Evolutionary conservation across 2,888 invertebrate species (phyloP), one percentile per base, ranked within the genome.

Genomic region (Gymnosoma rotundatum): DNA sequence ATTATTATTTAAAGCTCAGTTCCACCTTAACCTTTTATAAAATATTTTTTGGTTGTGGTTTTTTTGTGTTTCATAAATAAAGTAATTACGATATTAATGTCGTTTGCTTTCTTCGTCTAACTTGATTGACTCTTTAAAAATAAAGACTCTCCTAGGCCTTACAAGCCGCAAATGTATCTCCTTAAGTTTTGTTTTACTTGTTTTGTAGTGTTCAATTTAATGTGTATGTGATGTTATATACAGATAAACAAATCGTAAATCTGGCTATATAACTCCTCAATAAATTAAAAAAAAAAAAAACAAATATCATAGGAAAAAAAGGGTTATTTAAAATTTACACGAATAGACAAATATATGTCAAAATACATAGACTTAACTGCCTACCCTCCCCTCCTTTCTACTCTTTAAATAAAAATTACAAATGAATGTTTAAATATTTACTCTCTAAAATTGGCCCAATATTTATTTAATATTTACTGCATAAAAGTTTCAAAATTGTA

Each of bases 141-240:
- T 16, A 21, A 54, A 54, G 54, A 25, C 45, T 0, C 16, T 48
- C 36, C 74, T 63, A 45, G 25, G 20, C 54, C 8, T 48, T 16
- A 50, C 45, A 14, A 36, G 48, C 48, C 21, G 20, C 7, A 32
- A 45, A 36, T 74, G 85, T 88, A 89, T 91, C 91, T 91, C 91
- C 91, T 91, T 91, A 90, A 90, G 91, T 91, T 91, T 91, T 91
- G 92, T 90, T 90, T 87, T 88, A 90, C 90, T 91, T 91, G 87
- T 91, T 91, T 91, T 91, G 91, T 92, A 91, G 91, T 91, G 92
- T 91, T 91, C 91, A 92, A 91, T 91, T 84, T 84, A 84, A 84
- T 84, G 84, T 91, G 91, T 91, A 90, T 91, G 90, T 90, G 83
- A 89, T 89, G 84, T 89, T 91, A 89, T 90, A 90, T 91, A 90